phyloP scores from a whole-genome alignment of 2,113 vertebrate genomes.

The Neopipo cinnamomea region DNA sequence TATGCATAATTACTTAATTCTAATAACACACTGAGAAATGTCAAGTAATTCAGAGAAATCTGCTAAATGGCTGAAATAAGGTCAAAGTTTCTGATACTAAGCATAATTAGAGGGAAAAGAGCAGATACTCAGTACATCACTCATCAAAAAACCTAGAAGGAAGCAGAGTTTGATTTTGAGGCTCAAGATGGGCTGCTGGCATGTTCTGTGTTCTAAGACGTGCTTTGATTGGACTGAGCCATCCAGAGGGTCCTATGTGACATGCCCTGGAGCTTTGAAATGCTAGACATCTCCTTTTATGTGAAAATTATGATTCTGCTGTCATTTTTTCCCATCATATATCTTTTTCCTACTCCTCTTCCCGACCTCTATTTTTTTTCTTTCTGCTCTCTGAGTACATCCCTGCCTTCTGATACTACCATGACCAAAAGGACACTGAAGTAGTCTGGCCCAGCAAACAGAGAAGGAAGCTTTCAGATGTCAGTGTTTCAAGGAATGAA shows the following conservation, averaged over 20 bases:
- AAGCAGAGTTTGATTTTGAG: neutral
- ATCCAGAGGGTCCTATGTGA: neutral
- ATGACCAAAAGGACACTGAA: neutral
- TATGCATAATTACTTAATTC: neutral
- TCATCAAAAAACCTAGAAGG: neutral
- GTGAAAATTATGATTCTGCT: slow-evolving; percentile 5
- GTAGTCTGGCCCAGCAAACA: neutral
- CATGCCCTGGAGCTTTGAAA: neutral
- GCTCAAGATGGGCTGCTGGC: neutral
- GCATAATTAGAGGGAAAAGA: neutral
- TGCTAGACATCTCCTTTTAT: neutral
- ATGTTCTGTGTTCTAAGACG: neutral
- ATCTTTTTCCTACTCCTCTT: neutral
- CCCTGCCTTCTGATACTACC: neutral
- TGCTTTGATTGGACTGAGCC: neutral
- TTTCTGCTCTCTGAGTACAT: neutral
- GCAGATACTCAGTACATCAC: neutral
- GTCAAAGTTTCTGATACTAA: neutral
- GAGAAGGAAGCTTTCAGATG: slow-evolving; percentile 7
- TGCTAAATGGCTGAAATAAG: neutral
- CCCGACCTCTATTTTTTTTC: neutral
- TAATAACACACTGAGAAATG: neutral
- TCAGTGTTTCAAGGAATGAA: neutral
- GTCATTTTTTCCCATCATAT: neutral
- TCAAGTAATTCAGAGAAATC: neutral